Conservation (phyloP, 2,888 invertebrate species). For the Metallyticus violacea region DNA sequence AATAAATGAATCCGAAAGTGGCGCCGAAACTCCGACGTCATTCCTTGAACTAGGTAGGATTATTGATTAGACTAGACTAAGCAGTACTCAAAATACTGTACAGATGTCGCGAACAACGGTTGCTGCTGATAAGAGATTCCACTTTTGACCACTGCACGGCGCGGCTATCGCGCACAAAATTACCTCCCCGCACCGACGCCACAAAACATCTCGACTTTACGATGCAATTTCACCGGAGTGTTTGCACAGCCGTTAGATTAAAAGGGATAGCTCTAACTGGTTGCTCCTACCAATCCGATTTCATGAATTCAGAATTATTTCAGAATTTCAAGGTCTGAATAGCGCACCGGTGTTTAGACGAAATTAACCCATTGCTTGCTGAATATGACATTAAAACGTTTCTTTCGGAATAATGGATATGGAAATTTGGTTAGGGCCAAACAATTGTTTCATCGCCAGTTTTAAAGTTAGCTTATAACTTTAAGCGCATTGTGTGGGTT, state of each 20-base stretch:
- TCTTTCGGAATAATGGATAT: too few species aligned
- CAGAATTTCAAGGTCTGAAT: too few species aligned
- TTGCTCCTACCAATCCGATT: neutral
- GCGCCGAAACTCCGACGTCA: neutral
- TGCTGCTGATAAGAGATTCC: neutral
- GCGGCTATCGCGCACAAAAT: neutral
- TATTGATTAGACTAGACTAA: neutral
- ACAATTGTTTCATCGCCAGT: too few species aligned
- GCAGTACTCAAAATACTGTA: neutral
- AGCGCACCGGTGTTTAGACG: too few species aligned
- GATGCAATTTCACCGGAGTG: neutral
- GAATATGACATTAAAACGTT: too few species aligned
- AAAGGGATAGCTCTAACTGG: neutral
- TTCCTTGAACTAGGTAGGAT: too few species aligned
- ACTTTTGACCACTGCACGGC: neutral
- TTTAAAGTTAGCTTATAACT: too few species aligned
- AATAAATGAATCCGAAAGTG: neutral
- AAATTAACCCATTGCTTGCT: too few species aligned
- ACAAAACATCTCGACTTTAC: too few species aligned
- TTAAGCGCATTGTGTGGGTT: too few species aligned
- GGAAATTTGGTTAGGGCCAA: too few species aligned
- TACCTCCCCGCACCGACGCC: too few species aligned
- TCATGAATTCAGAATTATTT: neutral
- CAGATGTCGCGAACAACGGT: neutral
- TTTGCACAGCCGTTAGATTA: neutral